Evolutionary conservation across 2,888 invertebrate species (phyloP).

Genomic region (Xiphydria camelus): DNA sequence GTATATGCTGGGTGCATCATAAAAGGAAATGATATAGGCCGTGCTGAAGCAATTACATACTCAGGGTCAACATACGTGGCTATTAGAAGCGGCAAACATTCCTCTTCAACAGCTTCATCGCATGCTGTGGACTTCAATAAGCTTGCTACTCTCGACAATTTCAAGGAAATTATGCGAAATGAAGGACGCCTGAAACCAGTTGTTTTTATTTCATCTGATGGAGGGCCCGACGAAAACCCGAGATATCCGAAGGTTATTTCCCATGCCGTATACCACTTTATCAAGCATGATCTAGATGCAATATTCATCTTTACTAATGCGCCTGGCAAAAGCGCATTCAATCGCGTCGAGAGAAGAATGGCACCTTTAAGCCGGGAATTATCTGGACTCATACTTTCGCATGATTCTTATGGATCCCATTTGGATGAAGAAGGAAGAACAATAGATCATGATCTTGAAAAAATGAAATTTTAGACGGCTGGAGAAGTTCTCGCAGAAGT

Average conservation of each 20-base stretch:
- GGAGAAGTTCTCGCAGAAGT: slow-evolving; percentile 43
- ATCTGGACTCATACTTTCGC: slow-evolving; percentile 37
- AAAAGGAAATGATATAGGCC: slow-evolving; percentile 28
- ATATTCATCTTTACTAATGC: too few species aligned
- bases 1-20: slow-evolving; percentile 14
- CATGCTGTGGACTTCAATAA: slow-evolving; percentile 6
- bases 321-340: slow-evolving; percentile 42
- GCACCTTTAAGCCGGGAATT: slow-evolving; percentile 39
- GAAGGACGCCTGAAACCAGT: slow-evolving; percentile 32
- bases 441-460: slow-evolving; percentile 42
- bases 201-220: slow-evolving; percentile 28
- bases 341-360: slow-evolving; percentile 45
- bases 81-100: slow-evolving; percentile 24
- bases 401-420: slow-evolving; percentile 40
- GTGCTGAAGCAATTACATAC: slow-evolving; percentile 40
- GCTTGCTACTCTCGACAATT: slow-evolving; percentile 2
- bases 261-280: too few species aligned
- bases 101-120: slow-evolving; percentile 9
- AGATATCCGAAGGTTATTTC: too few species aligned
- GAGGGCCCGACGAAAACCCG: slow-evolving; percentile 30
- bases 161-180: slow-evolving; percentile 5
- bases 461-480: slow-evolving; percentile 43
- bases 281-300: too few species aligned
- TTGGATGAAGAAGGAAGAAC: slow-evolving; percentile 35
- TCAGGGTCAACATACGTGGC: slow-evolving; percentile 47